phyloP scores from a whole-genome alignment of 2,888 invertebrate genomes.

The Agriotes lineatus region DNA sequence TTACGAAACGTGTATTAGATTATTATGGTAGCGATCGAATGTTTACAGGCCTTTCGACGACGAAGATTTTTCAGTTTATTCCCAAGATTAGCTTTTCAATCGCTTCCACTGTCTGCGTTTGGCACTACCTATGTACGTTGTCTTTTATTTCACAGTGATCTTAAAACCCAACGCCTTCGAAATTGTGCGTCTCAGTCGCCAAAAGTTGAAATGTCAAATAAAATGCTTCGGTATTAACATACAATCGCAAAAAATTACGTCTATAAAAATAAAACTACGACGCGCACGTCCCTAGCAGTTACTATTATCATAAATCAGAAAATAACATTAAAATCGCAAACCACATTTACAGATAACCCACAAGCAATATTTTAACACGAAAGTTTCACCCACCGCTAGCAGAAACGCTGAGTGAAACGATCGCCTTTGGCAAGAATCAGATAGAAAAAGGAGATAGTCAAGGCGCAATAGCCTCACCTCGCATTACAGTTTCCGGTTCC shows the following conservation, averaged over 20 bases:
- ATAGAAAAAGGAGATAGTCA: slow-evolving; percentile 23
- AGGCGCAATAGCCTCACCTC: slow-evolving; percentile 13
- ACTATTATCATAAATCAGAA: slow-evolving; percentile 48
- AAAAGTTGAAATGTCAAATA: neutral
- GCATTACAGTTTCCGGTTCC: slow-evolving; percentile 21
- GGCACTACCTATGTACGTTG: neutral
- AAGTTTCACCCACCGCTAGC: slow-evolving; percentile 31
- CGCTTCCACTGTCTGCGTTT: neutral
- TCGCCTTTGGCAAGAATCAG: slow-evolving; percentile 46
- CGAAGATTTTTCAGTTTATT: neutral
- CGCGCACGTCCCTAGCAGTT: slow-evolving; percentile 22
- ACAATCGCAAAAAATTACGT: slow-evolving; percentile 2
- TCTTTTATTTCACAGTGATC: too few species aligned
- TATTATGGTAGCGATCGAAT: neutral
- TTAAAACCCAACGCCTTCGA: too few species aligned
- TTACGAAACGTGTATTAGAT: neutral
- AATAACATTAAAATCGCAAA: slow-evolving; percentile 54
- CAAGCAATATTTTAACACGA: slow-evolving; percentile 49
- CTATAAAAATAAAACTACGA: slow-evolving; percentile 19
- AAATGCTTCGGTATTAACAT: slow-evolving; percentile 6
- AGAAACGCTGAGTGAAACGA: slow-evolving; percentile 48
- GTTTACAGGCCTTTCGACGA: neutral
- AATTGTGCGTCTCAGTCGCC: slow-evolving; percentile 8
- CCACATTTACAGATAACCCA: slow-evolving; percentile 52
- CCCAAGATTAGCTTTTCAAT: neutral